Evolutionary conservation across 2,797 vertebrate species (phyloP).

Genomic region (Neoniphon sammara): DNA sequence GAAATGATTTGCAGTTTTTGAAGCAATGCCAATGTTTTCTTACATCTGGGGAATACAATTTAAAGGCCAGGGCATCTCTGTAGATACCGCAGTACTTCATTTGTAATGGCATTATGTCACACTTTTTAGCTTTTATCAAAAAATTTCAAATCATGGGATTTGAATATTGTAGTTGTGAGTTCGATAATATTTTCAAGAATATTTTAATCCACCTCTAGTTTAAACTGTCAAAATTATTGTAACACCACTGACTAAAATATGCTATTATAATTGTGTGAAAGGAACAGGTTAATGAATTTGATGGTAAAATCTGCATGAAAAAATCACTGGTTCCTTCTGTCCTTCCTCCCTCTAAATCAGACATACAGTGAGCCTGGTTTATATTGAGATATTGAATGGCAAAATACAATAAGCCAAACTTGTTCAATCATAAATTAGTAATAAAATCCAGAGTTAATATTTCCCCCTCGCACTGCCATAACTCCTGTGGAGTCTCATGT

Average conservation of each 20-base stretch:
- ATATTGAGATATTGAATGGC: slow-evolving; percentile 8
- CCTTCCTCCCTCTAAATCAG: neutral
- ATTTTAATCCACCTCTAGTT: too few relatives aligned
- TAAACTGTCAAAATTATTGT: neutral
- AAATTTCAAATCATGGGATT: too few relatives aligned
- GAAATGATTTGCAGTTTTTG: too few relatives aligned
- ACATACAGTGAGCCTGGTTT: too few relatives aligned
- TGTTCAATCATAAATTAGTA: slow-evolving; percentile 11
- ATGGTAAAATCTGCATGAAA: neutral
- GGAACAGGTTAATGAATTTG: neutral
- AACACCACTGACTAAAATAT: neutral
- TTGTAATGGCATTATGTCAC: too few relatives aligned
- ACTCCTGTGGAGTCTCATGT: slow-evolving; percentile 14
- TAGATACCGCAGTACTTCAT: too few relatives aligned
- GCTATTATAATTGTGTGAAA: neutral
- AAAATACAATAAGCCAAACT: slow-evolving; percentile 27
- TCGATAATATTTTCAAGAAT: too few relatives aligned
- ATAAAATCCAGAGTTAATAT: slow-evolving; percentile 6
- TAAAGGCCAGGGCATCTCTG: too few relatives aligned
- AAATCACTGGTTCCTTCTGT: neutral
- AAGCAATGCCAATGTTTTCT: too few relatives aligned
- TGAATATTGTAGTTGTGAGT: too few relatives aligned
- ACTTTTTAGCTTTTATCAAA: too few relatives aligned
- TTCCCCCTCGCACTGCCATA: slow-evolving; percentile 17
- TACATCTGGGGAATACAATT: too few relatives aligned